Percentiles rank a stretch among this genome's conserved stretches.
Evolutionary conservation across 2,797 vertebrate species (phyloP).

Genomic region (Melanitta fusca): DNA sequence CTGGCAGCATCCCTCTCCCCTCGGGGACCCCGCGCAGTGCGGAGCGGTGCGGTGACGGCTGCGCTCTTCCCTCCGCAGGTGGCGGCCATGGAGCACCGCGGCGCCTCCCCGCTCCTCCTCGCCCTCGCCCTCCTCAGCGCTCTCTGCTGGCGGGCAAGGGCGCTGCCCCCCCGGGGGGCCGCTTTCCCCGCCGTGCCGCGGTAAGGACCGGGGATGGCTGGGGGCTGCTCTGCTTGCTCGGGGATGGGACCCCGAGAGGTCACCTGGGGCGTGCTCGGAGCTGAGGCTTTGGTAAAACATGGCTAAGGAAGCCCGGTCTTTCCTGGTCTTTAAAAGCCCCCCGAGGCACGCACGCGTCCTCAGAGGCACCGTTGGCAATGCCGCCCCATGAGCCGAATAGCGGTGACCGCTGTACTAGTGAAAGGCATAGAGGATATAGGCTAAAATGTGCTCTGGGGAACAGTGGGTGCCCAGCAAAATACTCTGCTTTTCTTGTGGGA

Average conservation of each 20-base stretch:
- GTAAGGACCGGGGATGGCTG: slow-evolving; percentile 3
- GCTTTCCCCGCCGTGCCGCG: slow-evolving; percentile 40
- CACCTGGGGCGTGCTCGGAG: neutral
- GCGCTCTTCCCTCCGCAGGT: slow-evolving; percentile 58
- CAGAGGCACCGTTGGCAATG: neutral
- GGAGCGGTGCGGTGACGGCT: neutral
- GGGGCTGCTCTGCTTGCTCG: no score
- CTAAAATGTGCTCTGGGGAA: neutral
- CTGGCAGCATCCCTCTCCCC: neutral
- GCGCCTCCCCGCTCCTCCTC: slow-evolving; percentile 86
- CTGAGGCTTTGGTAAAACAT: neutral
- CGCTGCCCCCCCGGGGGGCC: slow-evolving; percentile 81
- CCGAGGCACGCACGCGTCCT: no score
- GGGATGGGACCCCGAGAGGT: no score
- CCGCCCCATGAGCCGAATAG: rapidly evolving
- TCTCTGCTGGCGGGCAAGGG: slow-evolving; percentile 85
- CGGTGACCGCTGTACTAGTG: rapidly evolving
- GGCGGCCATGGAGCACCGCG: slow-evolving; percentile 87
- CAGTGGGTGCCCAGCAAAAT: rapidly evolving
- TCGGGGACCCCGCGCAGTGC: neutral
- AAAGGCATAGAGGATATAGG: rapidly evolving
- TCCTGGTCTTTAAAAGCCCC: rapidly evolving
- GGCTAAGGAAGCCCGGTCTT: no score
- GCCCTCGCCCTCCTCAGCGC: slow-evolving; percentile 86
- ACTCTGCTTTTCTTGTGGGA: neutral